These are phyloP conservation scores for Melanargia galathea DNA, from an alignment of 2,888 invertebrate species.

Conservation along the genomic window DNA sequence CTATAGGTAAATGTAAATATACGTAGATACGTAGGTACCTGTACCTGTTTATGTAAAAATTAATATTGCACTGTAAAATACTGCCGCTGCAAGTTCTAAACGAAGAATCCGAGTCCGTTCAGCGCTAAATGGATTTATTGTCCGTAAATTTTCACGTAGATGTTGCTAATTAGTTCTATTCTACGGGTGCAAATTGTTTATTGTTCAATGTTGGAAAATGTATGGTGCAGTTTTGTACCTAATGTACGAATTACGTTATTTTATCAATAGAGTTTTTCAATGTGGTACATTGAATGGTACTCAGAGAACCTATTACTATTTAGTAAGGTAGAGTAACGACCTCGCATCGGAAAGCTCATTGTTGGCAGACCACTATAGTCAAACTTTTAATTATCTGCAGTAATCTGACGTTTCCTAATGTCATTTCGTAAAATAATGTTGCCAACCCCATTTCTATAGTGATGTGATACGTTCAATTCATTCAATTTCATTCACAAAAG, in stretches of 20 bases:
- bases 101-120: constrained; percentile 71
- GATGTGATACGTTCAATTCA: too few species aligned
- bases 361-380: too few species aligned
- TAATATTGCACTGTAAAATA: constrained; percentile 4
- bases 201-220: constrained; percentile 63
- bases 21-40: too few species aligned
- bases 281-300: constrained; percentile 56
- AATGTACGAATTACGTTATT: background rate
- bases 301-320: too few species aligned
- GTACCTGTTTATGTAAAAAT: background rate
- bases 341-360: too few species aligned
- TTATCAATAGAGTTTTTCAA: constrained; percentile 19
- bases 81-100: constrained; percentile 59
- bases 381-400: too few species aligned
- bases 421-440: too few species aligned
- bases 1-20: too few species aligned
- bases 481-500: too few species aligned
- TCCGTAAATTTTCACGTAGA: constrained; percentile 67
- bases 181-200: constrained; percentile 62
- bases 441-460: too few species aligned
- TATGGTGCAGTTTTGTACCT: constrained; percentile 30
- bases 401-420: too few species aligned
- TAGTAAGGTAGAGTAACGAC: too few species aligned
- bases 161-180: constrained; percentile 72
- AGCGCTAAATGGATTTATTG: constrained; percentile 76